Evolutionary conservation across 2,797 vertebrate species (phyloP), one percentile per base, ranked within the genome.

Genomic region (Novumbra hubbsi): DNA sequence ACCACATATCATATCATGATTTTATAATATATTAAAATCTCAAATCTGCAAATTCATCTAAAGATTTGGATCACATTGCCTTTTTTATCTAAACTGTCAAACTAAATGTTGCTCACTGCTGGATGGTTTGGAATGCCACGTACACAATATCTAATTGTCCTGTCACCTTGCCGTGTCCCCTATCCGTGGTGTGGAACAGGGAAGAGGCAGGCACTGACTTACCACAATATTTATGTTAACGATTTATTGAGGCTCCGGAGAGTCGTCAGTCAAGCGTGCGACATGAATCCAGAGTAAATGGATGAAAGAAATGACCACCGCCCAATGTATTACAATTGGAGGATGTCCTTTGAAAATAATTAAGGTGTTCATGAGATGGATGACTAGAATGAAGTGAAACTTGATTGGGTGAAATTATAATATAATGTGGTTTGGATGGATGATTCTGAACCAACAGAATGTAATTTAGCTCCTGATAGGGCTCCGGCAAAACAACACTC

Each of bases 91-190:
- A 21, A 48, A 41, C 38, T 68, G 66, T 48, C 11, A 12, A 68
- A 41, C 28, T 32, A 27, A 12, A 27, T 8, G 14, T 28, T 62
- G 8, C n/a, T 21, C 30, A 30, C 30, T 38, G 69, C 69, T 21
- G 32, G 6, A 38, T 21, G 3, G 4, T 67, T 41, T 67, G n/a
- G 34, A 67, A 45, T 67, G n/a, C 52, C 30, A 55, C 50, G 30
- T 57, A 60, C 52, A 34, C 19, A 49, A 68, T 68, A 48, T 48
- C 30, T 45, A 11, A 68, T 68, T 60, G 19, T 67, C n/a, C 50
- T 60, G 52, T 71, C 69, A 71, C 50, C 69, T 71, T 71, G 69
- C 52, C 30, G 69, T 38, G 69, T 57, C 69, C 69, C 69, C 69
- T 57, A 70, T 70, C n/a, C 17, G 49, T 71, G 52, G 32, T 21